Evolutionary conservation across 2,113 vertebrate genomes (phyloP), one percentile per base, ranked within the genome.

Genomic region (Archilochus colubris): DNA sequence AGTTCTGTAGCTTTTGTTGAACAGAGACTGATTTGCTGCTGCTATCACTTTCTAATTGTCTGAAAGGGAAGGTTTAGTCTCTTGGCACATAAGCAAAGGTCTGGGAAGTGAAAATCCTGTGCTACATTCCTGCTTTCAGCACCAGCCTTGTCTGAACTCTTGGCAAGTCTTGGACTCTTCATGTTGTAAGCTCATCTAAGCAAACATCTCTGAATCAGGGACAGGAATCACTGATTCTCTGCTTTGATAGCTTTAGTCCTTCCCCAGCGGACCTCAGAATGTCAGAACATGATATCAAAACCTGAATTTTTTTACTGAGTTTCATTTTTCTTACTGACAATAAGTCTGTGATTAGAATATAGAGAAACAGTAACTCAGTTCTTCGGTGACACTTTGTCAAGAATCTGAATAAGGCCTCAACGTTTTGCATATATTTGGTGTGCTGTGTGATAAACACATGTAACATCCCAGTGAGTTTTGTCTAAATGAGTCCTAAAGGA

Each of bases 1-100:
- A 48, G 36, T 77, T 87, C 50, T 86, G n/a, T 80, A 83, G 53
- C 72, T 97, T 94, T 90, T 51, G 19, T 6, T 59, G 63, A 91
- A 93, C 53, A 86, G 58, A 92, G 62, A 53, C 48, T 72, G 73
- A 62, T 75, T 80, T 88, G 66, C 57, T 69, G 44, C 38, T 66
- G 44, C 53, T 55, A 14, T 77, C 48, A 10, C 11, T 70, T 82
- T 91, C 23, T 61, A 30, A 59, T 44, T 84, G 70, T 87, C 84
- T 85, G 67, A 82, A 85, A 90, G 55, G 55, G 61, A 88, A 93
- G 25, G 40, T 80, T 73, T 46, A 61, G 16, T 62, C 22, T 92
- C 59, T 43, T 81, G 57, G 28, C 48, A 14, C 3, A 23, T 17
- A 51, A 77, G 51, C 63, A 81, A 80, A 92, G 51, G 28, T 83